A percentile compares a stretch with the other conserved stretches of the same genome.
phyloP scores from a whole-genome alignment of 2,797 vertebrate species.

The Phataginus tricuspis region DNA sequence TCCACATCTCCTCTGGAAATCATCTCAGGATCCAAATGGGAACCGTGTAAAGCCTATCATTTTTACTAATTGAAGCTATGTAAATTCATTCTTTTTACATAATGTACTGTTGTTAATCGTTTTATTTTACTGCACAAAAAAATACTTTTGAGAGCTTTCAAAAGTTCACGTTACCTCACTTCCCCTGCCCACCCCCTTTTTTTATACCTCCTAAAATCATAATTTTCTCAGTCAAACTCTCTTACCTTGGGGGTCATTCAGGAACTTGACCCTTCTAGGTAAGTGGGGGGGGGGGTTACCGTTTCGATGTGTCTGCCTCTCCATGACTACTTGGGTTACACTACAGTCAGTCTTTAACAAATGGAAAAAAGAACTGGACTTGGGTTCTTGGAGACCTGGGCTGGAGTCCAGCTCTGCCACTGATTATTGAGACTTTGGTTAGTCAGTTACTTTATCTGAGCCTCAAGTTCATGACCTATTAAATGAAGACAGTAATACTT shows the following conservation, averaged over 20 bases:
- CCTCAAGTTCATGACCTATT: background rate
- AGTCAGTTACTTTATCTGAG: background rate
- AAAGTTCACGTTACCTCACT: conserved; percentile 28
- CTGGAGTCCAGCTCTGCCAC: background rate
- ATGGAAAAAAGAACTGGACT: background rate
- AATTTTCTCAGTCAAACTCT: conserved; percentile 40
- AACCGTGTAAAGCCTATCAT: background rate
- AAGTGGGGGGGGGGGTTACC: background rate
- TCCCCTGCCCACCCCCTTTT: background rate
- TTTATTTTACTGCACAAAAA: conserved; percentile 34
- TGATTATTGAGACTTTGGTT: background rate
- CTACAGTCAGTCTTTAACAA: background rate
- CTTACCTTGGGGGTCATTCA: background rate
- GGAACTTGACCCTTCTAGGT: background rate
- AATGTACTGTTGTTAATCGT: conserved; percentile 44
- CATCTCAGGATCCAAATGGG: conserved; percentile 15
- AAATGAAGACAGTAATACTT: conserved; percentile 11
- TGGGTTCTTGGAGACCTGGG: background rate
- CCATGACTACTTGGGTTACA: background rate
- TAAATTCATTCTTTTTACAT: conserved; percentile 31
- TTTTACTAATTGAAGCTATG: conserved; percentile 26
- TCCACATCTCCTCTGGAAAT: conserved; percentile 37
- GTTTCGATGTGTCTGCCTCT: background rate
- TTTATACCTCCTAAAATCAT: conserved; percentile 7
- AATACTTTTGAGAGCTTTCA: conserved; percentile 25